A percentile compares a stretch with the other conserved stretches of the same genome.
These are phyloP conservation scores for Pteromalus puparum DNA, from an alignment of 1,140 invertebrate species.

Conservation along the genomic window DNA sequence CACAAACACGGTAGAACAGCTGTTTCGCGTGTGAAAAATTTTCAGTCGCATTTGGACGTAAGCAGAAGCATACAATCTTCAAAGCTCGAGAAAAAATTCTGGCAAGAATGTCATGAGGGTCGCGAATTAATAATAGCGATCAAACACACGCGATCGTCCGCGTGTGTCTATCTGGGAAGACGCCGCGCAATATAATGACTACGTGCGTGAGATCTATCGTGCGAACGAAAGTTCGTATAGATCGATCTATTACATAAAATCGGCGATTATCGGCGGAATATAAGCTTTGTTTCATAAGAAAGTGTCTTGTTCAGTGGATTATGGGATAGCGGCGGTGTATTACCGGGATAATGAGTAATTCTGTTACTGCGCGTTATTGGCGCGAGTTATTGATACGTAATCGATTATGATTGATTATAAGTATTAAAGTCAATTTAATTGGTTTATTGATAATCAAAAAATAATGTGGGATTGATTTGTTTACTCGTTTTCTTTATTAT, in stretches of 20 bases:
- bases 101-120: neutral
- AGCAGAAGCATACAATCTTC: no score
- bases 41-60: no score
- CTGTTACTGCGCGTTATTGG: neutral
- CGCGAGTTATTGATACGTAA: neutral
- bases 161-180: neutral
- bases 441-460: neutral
- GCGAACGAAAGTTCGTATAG: neutral
- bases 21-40: no score
- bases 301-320: neutral
- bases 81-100: neutral
- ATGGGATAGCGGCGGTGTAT: neutral
- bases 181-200: neutral
- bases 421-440: neutral
- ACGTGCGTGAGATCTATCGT: neutral
- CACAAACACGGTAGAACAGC: no score
- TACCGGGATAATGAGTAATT: neutral
- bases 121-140: neutral
- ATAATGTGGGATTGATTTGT: neutral
- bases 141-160: neutral
- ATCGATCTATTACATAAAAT: slow-evolving; percentile 36
- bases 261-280: neutral
- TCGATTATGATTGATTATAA: neutral
- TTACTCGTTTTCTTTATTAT: no score
- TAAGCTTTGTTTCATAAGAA: slow-evolving; percentile 20